Evolutionary conservation across 2,113 vertebrate species (phyloP).

Genomic region (Vulpes vulpes): DNA sequence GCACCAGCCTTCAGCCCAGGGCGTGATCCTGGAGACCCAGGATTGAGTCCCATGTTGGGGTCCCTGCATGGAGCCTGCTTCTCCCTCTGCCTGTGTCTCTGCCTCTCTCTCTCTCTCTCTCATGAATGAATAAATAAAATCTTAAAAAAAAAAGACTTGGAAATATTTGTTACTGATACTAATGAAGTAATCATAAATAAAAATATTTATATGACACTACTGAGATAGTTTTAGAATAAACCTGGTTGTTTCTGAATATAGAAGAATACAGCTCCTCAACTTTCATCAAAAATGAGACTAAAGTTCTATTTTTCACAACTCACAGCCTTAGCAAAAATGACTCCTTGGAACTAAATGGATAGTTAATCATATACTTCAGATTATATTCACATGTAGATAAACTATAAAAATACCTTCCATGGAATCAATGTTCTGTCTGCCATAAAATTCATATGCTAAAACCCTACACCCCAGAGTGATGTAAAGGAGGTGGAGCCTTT

Average conservation of each 20-base stretch:
- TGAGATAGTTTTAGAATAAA: neutral
- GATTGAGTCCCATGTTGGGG: no score
- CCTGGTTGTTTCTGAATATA: neutral
- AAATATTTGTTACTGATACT: neutral
- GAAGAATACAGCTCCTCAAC: neutral
- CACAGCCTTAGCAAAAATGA: neutral
- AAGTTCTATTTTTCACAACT: slow-evolving; percentile 15
- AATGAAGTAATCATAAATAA: neutral
- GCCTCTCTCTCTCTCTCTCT: no score
- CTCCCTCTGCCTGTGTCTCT: no score
- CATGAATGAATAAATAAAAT: no score
- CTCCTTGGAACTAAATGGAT: neutral
- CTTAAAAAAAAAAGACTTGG: neutral
- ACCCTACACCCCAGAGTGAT: neutral
- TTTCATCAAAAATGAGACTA: neutral
- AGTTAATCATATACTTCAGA: neutral
- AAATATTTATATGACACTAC: neutral
- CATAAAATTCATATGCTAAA: neutral
- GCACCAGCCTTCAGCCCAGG: no score
- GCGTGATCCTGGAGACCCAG: no score
- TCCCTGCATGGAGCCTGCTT: no score
- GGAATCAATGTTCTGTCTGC: neutral
- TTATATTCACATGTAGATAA: neutral
- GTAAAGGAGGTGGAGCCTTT: neutral
- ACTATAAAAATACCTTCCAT: neutral